Base-by-base conservation (phyloP, 2,113 vertebrate species). In the Chrysochloris asiatica region DNA sequence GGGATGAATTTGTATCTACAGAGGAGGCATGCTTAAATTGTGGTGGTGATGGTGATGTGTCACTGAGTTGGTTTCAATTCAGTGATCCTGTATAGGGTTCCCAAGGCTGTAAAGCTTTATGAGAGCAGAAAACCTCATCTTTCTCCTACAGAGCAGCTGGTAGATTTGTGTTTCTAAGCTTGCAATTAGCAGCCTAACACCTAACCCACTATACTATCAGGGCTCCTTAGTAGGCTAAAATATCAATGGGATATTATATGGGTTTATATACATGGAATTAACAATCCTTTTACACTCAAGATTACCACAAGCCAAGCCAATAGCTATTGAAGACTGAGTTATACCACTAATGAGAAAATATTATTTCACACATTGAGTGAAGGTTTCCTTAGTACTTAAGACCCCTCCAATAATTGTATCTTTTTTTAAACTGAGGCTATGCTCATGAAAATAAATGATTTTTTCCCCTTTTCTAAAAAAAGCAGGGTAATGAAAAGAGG, bases 401-500 rank as follows among this genome's bases (percentile, higher is more conserved):
- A 8, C 80, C 63, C 56, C 85, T 89, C 26, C 50, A 95, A 24
- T 87, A 72, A n/a, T n/a, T n/a, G n/a, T n/a, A n/a, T n/a, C n/a
- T n/a, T n/a, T n/a, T n/a, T n/a, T n/a, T n/a, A n/a, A n/a, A n/a
- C n/a, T 81, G 76, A 93, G 88, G 89, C 86, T 93, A 81, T 89
- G 88, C 61, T 67, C 63, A 36, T 76, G 94, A 94, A 95, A 92
- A 92, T 86, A 95, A 95, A 95, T 22, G 38, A 8, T 48, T 63
- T 84, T 83, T 87, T 93, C 92, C 26, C n/a, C 67, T 91, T 94
- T 90, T 71, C 81, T 86, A 93, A 95, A 87, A 88, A 95, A 88
- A 93, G 76, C 63, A n/a, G 47, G 21, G n/a, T 90, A 95, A 95
- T 95, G 92, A 92, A 90, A 91, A 92, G 76, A 96, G 84, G 86